A percentile compares a stretch with the other conserved stretches of the same genome.
phyloP scores from a whole-genome alignment of 2,113 vertebrate genomes.

The Silurus asotus region DNA sequence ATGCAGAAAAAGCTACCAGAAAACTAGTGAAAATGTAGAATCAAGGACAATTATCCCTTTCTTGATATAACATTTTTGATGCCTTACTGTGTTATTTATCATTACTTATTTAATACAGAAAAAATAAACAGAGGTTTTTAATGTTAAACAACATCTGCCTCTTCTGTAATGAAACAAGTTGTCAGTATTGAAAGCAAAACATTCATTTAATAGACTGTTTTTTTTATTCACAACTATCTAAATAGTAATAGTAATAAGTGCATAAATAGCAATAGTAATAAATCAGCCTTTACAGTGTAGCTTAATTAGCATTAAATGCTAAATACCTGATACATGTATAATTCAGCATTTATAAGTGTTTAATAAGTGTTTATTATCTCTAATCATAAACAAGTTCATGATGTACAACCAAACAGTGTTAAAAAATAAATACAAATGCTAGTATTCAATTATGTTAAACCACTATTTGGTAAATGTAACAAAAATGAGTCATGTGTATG shows the following conservation, averaged over 20 bases:
- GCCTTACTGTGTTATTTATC: neutral
- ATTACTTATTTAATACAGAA: neutral
- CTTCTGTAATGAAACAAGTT: constrained; percentile 1
- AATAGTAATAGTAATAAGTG: neutral
- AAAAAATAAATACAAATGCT: neutral
- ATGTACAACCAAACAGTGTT: neutral
- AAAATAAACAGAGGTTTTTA: neutral
- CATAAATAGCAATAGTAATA: constrained; percentile 1
- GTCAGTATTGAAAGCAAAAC: constrained; percentile 14
- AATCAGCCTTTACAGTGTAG: constrained; percentile 32
- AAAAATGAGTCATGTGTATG: neutral
- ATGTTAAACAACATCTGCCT: neutral
- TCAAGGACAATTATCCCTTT: neutral
- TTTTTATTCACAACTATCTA: constrained; percentile 4
- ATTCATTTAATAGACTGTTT: neutral
- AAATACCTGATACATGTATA: constrained; percentile 46
- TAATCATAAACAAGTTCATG: neutral
- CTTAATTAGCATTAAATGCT: constrained; percentile 61
- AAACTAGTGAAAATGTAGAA: neutral
- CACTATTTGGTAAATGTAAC: neutral
- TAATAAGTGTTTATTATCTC: constrained; percentile 8
- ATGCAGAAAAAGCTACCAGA: neutral
- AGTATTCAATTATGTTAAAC: too few relatives aligned
- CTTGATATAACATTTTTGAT: neutral
- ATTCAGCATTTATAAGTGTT: constrained; percentile 51